phyloP scores from a whole-genome alignment of 2,797 vertebrate genomes.

The Schizopygopsis malacanthus region DNA sequence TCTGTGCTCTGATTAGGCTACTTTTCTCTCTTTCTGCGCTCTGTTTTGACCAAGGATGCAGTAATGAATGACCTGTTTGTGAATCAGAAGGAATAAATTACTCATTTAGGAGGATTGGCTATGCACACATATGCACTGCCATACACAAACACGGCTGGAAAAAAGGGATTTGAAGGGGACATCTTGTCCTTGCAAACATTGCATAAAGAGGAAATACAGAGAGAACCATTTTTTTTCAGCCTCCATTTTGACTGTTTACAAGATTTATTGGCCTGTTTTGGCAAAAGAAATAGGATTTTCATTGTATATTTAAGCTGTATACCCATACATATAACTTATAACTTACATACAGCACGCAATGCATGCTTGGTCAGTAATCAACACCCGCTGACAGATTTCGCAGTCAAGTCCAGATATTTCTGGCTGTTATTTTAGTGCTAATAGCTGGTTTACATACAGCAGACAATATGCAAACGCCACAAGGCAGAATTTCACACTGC shows the following conservation, averaged over 20 bases:
- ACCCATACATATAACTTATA: neutral
- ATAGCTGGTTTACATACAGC: constrained; percentile 25
- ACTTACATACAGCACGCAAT: neutral
- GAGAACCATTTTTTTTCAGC: neutral
- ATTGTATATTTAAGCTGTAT: neutral
- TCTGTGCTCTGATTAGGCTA: constrained; percentile 46
- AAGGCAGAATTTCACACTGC: neutral
- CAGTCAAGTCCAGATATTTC: constrained; percentile 40
- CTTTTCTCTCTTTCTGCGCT: constrained; percentile 19
- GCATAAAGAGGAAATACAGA: neutral
- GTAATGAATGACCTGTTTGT: constrained; percentile 41
- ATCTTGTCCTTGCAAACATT: constrained; percentile 12
- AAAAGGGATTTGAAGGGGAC: constrained; percentile 14
- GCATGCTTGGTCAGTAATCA: constrained; percentile 43
- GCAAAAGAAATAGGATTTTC: neutral
- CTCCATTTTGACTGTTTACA: neutral
- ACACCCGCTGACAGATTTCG: constrained; percentile 28
- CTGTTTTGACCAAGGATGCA: constrained; percentile 13
- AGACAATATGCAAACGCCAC: neutral
- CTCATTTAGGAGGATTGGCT: constrained; percentile 51
- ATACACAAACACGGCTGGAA: neutral
- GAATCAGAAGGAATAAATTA: constrained; percentile 54
- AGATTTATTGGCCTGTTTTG: neutral
- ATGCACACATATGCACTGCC: constrained; percentile 27
- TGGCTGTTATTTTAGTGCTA: neutral